Conservation (phyloP, 2,797 vertebrate species). For the Vespertilio murinus region DNA sequence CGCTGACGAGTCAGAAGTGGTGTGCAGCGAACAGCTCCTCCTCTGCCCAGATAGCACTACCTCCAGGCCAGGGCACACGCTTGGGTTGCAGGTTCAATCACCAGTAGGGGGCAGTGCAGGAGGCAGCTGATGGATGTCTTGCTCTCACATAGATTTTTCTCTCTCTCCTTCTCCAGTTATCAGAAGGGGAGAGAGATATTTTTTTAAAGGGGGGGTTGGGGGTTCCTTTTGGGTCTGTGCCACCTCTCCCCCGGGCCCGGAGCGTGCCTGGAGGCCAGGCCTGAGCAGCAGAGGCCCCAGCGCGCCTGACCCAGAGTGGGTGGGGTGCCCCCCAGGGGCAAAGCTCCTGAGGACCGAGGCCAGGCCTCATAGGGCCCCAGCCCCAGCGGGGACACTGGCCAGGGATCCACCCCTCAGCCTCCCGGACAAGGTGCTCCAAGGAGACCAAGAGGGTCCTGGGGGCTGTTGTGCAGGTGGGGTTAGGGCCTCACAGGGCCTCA, state of each 20-base stretch:
- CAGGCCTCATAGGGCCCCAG: not conserved
- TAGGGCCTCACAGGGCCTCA: not conserved
- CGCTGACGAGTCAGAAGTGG: accelerated
- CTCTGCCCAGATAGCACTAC: not conserved
- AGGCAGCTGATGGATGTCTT: not conserved
- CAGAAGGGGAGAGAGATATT: too few species aligned
- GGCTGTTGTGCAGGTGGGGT: not conserved
- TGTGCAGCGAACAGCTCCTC: too few species aligned
- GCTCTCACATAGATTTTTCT: not conserved
- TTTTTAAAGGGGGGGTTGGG: not conserved
- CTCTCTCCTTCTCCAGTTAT: not conserved
- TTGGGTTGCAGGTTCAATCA: not conserved
- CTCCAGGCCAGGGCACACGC: not conserved
- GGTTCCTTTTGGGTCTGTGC: not conserved
- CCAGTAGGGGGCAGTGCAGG: not conserved
- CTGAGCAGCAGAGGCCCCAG: not conserved
- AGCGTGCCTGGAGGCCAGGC: not conserved
- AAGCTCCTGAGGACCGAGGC: too few species aligned
- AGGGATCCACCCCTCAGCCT: not conserved
- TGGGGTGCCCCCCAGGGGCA: not conserved
- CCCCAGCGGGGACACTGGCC: not conserved
- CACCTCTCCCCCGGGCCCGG: not conserved
- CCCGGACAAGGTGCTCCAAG: not conserved
- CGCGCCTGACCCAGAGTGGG: not conserved
- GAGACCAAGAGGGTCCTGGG: not conserved